Evolutionary conservation across 2,888 invertebrate genomes (phyloP), one percentile per base, ranked within the genome.

Genomic region (Periphyllus acericola): DNA sequence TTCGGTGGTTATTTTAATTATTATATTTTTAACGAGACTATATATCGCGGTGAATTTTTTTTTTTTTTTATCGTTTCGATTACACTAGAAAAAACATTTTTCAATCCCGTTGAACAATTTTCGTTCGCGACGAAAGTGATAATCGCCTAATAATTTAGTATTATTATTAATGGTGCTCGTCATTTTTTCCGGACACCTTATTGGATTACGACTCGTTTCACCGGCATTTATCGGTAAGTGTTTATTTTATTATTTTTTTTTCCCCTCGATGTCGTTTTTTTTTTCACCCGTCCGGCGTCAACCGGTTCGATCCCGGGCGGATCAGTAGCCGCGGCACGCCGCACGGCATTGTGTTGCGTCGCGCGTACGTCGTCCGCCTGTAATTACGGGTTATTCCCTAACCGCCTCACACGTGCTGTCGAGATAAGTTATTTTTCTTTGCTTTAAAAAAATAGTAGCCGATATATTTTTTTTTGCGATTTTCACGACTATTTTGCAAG

Each of bases 151-250:
- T 9, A 40, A 36, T 5, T 72, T 32, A 34, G 4, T 25, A 4
- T 6, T 6, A 21, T 60, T 25, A 29, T 81, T 81, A 40, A 72
- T 83, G 83, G 74, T 74, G 83, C 55, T 36, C 71, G 52, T 32
- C 21, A 5, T 52, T 17, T 52, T 71, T 32, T 25, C 32, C 29
- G 71, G n/a, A 34, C 72, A 17, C 36, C 3, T 32, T 74, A 34
- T 74, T 74, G 83, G 83, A 83, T 83, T 83, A 83, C 55, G 34
- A 60, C 19, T 74, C 21, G 55, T 74, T 36, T 60, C 36, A 29
- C 36, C 55, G n/a, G 83, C 36, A 74, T 36, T 36, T 19, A 29
- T 36, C 83, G 83, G 83, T 83, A 83, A 83, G 83, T n/a, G 34
- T 71, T 5, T 2, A 11, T 34, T 36, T 34, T 4, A 34, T 72